Evolutionary conservation across 2,113 vertebrate species (phyloP).

Genomic region (Empidonax alnorum): DNA sequence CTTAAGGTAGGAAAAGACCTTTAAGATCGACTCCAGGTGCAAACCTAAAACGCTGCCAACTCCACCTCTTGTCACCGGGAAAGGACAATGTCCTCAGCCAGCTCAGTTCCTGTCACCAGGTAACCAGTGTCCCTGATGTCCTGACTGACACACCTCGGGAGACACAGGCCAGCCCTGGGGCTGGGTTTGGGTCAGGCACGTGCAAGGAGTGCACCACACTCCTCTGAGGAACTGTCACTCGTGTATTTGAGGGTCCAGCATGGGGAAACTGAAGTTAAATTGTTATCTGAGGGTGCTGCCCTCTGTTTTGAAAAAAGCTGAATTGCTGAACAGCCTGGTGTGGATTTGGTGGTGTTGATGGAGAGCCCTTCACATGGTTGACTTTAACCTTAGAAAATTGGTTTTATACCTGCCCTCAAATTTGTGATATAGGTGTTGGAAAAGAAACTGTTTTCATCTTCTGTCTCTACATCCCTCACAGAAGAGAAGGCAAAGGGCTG

Average conservation of each 20-base stretch:
- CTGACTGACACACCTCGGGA: neutral
- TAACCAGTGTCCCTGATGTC: neutral
- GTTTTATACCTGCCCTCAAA: neutral
- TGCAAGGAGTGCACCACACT: neutral
- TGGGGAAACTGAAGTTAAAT: neutral
- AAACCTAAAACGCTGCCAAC: neutral
- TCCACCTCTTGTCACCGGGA: neutral
- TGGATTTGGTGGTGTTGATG: neutral
- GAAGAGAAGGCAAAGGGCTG: neutral
- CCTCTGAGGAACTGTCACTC: neutral
- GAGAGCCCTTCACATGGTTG: neutral
- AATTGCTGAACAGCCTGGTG: neutral
- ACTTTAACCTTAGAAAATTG: neutral
- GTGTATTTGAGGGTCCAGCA: neutral
- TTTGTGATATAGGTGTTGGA: neutral
- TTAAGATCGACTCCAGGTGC: neutral
- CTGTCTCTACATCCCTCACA: neutral
- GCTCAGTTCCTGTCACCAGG: neutral
- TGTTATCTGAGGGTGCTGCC: neutral
- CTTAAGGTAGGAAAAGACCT: neutral
- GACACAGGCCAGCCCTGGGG: neutral
- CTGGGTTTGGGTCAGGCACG: neutral
- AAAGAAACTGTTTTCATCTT: neutral
- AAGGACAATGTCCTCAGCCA: neutral
- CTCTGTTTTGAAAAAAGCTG: neutral